Percentiles rank a stretch among this genome's conserved stretches.
Conservation (phyloP, 2,113 vertebrate species). For the Cochlearius cochlearius region DNA sequence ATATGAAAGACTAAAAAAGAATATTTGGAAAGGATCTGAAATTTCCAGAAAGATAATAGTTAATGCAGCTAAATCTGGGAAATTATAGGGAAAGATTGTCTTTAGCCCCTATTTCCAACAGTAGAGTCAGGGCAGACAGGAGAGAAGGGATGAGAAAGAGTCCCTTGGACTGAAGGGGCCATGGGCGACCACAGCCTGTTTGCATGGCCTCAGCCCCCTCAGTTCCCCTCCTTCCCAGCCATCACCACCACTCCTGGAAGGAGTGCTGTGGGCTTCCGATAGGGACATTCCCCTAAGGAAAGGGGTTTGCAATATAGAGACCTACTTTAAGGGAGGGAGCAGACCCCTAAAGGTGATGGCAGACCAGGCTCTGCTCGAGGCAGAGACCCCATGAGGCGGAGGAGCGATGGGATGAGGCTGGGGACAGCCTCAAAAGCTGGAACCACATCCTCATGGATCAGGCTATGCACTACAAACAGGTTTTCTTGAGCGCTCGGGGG, state of each 20-base stretch:
- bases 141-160: background rate
- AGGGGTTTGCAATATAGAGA: background rate
- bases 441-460: background rate
- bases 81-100: background rate
- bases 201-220: background rate
- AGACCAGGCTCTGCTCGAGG: background rate
- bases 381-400: background rate
- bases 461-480: background rate
- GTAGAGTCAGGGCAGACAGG: background rate
- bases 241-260: background rate
- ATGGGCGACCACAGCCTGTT: background rate
- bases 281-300: fast-evolving
- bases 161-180: background rate
- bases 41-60: background rate
- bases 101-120: background rate
- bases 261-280: fast-evolving
- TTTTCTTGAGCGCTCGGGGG: background rate
- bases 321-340: background rate
- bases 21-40: background rate
- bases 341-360: fast-evolving
- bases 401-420: background rate
- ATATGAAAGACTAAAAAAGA: background rate
- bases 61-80: background rate
- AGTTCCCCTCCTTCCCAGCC: background rate
- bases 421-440: background rate